Base-by-base conservation (phyloP, 2,888 invertebrate species). In the Epirrhoe tristata region DNA sequence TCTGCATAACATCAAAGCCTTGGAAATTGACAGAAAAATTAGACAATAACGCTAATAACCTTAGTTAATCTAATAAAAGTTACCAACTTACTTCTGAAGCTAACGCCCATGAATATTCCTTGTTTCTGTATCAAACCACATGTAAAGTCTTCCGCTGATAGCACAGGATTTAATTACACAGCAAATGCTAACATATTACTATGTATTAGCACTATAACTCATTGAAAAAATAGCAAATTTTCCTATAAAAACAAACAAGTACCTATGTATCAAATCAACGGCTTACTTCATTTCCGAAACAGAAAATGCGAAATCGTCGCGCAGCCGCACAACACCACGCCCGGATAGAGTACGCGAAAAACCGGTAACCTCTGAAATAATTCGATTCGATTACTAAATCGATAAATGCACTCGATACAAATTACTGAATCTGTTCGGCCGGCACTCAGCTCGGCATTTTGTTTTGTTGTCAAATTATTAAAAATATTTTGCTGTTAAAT, bases 261-360 rank as follows among this genome's bases (percentile, higher is more conserved):
- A 82, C 80, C n/a, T 79, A 83, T 82, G 82, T 43, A 82, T 78
- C 76, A 81, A 84, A 82, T 78, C 76, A 81, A 84, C 85, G 84
- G 85, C 84, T 87, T 85, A 90, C 85, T 88, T 88, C 88, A 86
- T 85, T 85, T 58, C 34, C 4, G 12, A 36, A 32, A 24, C 81
- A 77, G 81, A 84, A 87, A 81, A 77, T 64, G 75, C 75, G 67
- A 74, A 74, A 31, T 53, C 77, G 82, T 88, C 84, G 90, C 92
- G 91, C 91, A 93, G 85, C 80, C 91, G 89, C 87, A 91, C 91
- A 87, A 86, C 87, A 91, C 92, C 92, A 93, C 92, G 92, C 92
- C 92, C 92, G 92, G 86, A 81, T 79, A 81, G 77, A 77, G 78
- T 50, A 46, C 7, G 52, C 51, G 59, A 72, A 81, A 76, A 80